Percentiles rank a stretch among this genome's conserved stretches.
Evolutionary conservation across 1,140 invertebrate species (phyloP).

Genomic region (Hermetia illucens): DNA sequence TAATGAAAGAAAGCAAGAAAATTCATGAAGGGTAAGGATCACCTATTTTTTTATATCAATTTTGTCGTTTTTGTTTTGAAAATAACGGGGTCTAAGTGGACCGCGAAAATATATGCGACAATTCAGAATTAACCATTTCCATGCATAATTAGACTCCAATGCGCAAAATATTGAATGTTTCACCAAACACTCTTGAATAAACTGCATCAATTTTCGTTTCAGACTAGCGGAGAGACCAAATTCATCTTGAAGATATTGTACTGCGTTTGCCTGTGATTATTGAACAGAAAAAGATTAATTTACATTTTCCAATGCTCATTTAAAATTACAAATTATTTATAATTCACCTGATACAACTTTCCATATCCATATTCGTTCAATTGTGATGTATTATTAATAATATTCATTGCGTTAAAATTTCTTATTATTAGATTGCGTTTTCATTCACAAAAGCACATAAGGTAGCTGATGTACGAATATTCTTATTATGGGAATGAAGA

Average conservation of each 20-base stretch:
- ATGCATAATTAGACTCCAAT: background rate
- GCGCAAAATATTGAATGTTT: background rate
- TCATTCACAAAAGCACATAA: too few species aligned
- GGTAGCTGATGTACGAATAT: too few species aligned
- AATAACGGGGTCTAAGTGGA: background rate
- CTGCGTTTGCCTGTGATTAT: too few species aligned
- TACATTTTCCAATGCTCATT: too few species aligned
- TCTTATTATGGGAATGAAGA: too few species aligned
- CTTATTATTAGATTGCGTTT: too few species aligned
- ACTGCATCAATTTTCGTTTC: background rate
- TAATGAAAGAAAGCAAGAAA: background rate
- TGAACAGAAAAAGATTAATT: too few species aligned
- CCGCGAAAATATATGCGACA: background rate
- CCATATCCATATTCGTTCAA: too few species aligned
- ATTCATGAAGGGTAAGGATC: background rate
- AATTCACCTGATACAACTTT: too few species aligned
- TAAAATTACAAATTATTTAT: too few species aligned
- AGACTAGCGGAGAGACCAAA: slow-evolving; percentile 4
- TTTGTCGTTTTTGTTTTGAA: background rate
- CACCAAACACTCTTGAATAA: background rate
- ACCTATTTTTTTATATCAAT: background rate
- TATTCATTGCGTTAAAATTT: too few species aligned
- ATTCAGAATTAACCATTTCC: background rate
- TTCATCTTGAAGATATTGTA: slow-evolving; percentile 6
- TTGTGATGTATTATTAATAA: too few species aligned